These are phyloP conservation scores for Caracal caracal DNA, from an alignment of 2,113 vertebrate genomes.

Conservation along the genomic window DNA sequence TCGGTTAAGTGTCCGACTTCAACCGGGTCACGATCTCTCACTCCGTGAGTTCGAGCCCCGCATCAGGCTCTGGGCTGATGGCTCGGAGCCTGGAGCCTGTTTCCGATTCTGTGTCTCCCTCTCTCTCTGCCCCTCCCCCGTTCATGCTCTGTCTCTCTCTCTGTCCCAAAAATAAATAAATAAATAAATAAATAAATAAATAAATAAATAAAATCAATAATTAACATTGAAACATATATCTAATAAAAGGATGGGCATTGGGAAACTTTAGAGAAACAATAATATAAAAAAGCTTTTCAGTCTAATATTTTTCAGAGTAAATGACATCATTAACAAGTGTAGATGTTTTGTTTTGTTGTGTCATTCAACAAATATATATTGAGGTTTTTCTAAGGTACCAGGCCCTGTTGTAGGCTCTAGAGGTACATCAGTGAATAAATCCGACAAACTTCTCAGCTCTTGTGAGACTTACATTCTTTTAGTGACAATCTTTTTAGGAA, in stretches of 20 bases:
- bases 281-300: neutral
- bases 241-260: neutral
- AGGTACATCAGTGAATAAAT: neutral
- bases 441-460: neutral
- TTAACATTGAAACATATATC: neutral
- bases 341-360: neutral
- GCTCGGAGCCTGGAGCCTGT: too few relatives aligned
- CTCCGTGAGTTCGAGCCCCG: too few relatives aligned
- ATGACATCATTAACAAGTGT: neutral
- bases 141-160: too few relatives aligned
- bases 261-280: neutral
- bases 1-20: too few relatives aligned
- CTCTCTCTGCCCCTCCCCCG: too few relatives aligned
- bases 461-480: neutral
- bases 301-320: conserved; percentile 19
- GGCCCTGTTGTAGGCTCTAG: neutral
- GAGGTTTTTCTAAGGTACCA: neutral
- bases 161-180: too few relatives aligned
- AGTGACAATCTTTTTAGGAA: neutral
- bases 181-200: too few relatives aligned
- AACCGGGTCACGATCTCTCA: too few relatives aligned
- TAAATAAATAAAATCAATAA: conserved; percentile 4
- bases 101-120: too few relatives aligned
- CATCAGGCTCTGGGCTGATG: too few relatives aligned
- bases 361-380: neutral